Conservation (phyloP, 2,113 vertebrate genomes). For the Glareola pratincola region DNA sequence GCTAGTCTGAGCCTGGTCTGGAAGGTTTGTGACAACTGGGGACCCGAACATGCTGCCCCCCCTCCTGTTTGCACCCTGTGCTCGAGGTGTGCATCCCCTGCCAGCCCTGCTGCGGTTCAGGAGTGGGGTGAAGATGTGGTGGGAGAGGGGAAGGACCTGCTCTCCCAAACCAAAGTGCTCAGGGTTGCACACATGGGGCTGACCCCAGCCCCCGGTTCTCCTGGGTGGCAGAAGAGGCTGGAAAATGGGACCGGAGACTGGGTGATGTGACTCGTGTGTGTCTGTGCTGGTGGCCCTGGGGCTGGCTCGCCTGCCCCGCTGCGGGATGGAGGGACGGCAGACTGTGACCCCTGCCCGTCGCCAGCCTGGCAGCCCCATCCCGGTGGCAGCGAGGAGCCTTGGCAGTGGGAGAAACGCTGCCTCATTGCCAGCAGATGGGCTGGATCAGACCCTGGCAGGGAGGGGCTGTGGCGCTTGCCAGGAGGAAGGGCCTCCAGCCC, state of each 20-base stretch:
- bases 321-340: rapidly evolving
- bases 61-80: rapidly evolving
- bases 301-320: neutral
- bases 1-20: neutral
- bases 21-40: neutral
- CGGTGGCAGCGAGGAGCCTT: rapidly evolving
- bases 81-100: rapidly evolving
- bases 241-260: neutral
- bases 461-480: neutral
- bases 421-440: neutral
- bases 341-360: rapidly evolving
- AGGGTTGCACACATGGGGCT: rapidly evolving
- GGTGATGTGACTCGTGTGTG: rapidly evolving
- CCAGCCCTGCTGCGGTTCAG: neutral
- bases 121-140: neutral
- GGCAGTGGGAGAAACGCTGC: neutral
- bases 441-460: neutral
- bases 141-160: neutral
- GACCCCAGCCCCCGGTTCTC: neutral
- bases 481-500: neutral
- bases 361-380: neutral
- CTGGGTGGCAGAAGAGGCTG: neutral
- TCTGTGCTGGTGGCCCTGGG: neutral
- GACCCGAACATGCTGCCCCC: rapidly evolving
- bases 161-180: neutral